These are phyloP conservation scores for Leucozona laternaria DNA, from an alignment of 2,888 invertebrate species.

Conservation along the genomic window DNA sequence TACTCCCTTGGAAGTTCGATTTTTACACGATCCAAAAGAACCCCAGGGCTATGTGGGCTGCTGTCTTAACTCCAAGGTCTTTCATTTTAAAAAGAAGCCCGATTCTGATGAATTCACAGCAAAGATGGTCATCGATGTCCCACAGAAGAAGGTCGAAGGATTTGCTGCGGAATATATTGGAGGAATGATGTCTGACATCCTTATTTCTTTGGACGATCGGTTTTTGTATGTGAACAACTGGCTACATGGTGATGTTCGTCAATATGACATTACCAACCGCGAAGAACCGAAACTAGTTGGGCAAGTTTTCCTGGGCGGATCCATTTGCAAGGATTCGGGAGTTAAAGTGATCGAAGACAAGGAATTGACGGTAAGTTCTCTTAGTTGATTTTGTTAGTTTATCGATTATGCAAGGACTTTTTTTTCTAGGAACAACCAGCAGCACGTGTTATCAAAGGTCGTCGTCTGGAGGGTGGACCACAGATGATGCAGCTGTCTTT, in stretches of 20 bases:
- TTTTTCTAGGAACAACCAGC: slow-evolving; percentile 85
- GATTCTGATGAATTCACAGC: slow-evolving; percentile 88
- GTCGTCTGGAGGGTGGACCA: slow-evolving; percentile 91
- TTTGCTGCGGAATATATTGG: slow-evolving; percentile 86
- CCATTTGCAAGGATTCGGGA: slow-evolving; percentile 88
- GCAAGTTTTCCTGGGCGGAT: slow-evolving; percentile 94
- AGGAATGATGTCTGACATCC: slow-evolving; percentile 96
- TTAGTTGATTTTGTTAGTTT: not conserved
- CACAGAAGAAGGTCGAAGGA: slow-evolving; percentile 90
- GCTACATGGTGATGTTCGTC: slow-evolving; percentile 97
- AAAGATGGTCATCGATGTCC: slow-evolving; percentile 94
- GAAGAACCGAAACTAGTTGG: slow-evolving; percentile 91
- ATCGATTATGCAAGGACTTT: not conserved
- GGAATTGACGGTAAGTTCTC: slow-evolving; percentile 86
- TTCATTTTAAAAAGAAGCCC: slow-evolving; percentile 86
- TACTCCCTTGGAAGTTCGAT: slow-evolving; percentile 96
- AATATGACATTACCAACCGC: slow-evolving; percentile 95
- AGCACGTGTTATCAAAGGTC: slow-evolving; percentile 90
- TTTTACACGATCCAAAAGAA: slow-evolving; percentile 95
- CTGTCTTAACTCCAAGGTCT: slow-evolving; percentile 92
- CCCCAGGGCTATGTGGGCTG: slow-evolving; percentile 95
- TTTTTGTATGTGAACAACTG: slow-evolving; percentile 96
- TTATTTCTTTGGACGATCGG: slow-evolving; percentile 96
- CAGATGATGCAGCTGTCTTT: slow-evolving; percentile 99
- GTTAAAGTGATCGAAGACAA: slow-evolving; percentile 90